phyloP scores from a whole-genome alignment of 2,888 invertebrate genomes.

The Theretra japonica region DNA sequence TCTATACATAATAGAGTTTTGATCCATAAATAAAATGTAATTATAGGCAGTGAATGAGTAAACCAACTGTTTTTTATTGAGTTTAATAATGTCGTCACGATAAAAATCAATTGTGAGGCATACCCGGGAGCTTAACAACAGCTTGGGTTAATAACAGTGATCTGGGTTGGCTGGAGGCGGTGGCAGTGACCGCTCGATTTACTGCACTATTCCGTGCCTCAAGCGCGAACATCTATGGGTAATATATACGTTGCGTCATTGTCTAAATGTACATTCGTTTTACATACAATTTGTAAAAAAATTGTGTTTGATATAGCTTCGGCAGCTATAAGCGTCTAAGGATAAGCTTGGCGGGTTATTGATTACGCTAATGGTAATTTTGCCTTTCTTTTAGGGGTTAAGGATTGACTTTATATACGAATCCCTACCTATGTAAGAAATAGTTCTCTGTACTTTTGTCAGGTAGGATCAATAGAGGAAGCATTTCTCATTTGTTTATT shows the following conservation, averaged over 20 bases:
- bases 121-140: constrained; percentile 60
- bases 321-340: too few species aligned
- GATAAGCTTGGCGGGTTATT: too few species aligned
- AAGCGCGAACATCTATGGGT: neutral
- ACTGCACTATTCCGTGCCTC: constrained; percentile 28
- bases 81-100: constrained; percentile 76
- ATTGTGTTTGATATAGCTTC: too few species aligned
- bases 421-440: too few species aligned
- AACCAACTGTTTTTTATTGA: constrained; percentile 57
- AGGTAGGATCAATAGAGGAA: too few species aligned
- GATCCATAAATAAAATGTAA: constrained; percentile 62
- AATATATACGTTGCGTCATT: neutral
- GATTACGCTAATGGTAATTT: too few species aligned
- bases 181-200: constrained; percentile 13
- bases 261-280: too few species aligned
- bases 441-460: too few species aligned
- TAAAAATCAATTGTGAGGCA: constrained; percentile 76
- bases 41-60: constrained; percentile 47
- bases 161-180: constrained; percentile 52
- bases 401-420: too few species aligned
- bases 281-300: too few species aligned
- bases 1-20: constrained; percentile 59
- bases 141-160: constrained; percentile 67
- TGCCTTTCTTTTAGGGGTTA: too few species aligned
- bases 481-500: too few species aligned